Evolutionary conservation across 2,113 vertebrate genomes (phyloP).

Genomic region (Neodon shergylaensis): DNA sequence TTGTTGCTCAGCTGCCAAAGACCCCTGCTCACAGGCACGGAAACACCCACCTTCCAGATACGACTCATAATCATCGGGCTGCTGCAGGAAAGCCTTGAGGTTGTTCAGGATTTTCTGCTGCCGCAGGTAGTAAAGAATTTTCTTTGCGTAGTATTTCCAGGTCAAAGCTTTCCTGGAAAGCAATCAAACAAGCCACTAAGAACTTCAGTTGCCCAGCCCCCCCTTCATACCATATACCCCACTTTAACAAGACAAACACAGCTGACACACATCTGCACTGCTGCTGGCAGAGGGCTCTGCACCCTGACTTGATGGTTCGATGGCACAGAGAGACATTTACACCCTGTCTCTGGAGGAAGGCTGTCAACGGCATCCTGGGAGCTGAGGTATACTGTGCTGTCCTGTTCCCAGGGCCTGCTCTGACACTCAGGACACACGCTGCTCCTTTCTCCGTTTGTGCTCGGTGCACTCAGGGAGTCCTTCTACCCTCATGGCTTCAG

Average conservation of each 20-base stretch:
- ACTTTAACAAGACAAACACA: neutral
- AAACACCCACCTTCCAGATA: conserved; percentile 91
- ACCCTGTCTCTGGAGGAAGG: neutral
- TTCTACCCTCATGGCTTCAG: neutral
- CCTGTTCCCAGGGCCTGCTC: too few relatives aligned
- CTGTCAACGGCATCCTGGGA: neutral
- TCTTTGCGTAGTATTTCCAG: conserved; percentile 98
- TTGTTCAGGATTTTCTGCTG: conserved; percentile 96
- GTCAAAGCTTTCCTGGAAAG: conserved; percentile 94
- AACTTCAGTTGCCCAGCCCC: neutral
- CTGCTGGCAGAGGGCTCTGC: neutral
- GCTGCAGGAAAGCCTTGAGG: conserved; percentile 93
- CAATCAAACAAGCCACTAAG: conserved; percentile 17
- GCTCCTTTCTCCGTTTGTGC: neutral
- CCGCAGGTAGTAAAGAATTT: conserved; percentile 97
- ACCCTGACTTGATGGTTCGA: neutral
- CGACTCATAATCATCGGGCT: conserved; percentile 89
- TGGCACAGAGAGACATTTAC: neutral
- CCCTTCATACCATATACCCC: neutral
- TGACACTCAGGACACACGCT: neutral
- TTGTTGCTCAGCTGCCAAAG: neutral
- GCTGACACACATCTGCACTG: neutral
- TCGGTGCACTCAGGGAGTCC: neutral
- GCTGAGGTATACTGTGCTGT: neutral
- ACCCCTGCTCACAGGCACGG: neutral